Evolutionary conservation across 2,888 invertebrate species (phyloP).

Genomic region (Brachypterus glaber): DNA sequence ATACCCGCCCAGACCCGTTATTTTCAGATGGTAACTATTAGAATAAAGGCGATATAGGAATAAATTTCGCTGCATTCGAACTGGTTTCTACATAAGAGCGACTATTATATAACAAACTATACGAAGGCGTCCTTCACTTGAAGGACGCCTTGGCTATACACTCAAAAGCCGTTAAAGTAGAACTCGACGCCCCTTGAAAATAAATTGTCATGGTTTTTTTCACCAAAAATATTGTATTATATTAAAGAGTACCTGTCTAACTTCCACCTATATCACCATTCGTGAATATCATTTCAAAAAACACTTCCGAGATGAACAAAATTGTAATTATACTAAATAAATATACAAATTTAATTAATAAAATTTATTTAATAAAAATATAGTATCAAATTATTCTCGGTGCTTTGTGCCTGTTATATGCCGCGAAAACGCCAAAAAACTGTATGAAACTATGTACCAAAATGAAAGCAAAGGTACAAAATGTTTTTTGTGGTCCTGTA

Average conservation of each 20-base stretch:
- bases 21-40: no score
- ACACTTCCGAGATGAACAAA: conserved; percentile 90
- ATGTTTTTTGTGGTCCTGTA: no score
- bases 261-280: conserved; percentile 93
- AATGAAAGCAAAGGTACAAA: conserved; percentile 92
- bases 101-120: conserved; percentile 73
- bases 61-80: conserved; percentile 91
- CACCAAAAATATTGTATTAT: conserved; percentile 71
- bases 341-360: conserved; percentile 77
- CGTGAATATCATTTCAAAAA: conserved; percentile 84
- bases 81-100: conserved; percentile 75
- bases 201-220: conserved; percentile 70
- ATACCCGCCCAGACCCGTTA: no score
- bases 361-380: conserved; percentile 82
- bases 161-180: conserved; percentile 61
- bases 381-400: conserved; percentile 70
- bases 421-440: conserved; percentile 75
- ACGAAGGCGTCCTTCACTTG: no score
- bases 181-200: conserved; percentile 65
- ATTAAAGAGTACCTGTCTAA: conserved; percentile 84
- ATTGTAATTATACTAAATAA: conserved; percentile 78
- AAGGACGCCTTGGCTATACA: no score
- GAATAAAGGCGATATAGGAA: conserved; percentile 84
- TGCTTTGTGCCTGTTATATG: conserved; percentile 66
- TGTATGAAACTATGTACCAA: conserved; percentile 75